phyloP scores from a whole-genome alignment of 2,888 invertebrate genomes.

The Cryptocephalus primarius region DNA sequence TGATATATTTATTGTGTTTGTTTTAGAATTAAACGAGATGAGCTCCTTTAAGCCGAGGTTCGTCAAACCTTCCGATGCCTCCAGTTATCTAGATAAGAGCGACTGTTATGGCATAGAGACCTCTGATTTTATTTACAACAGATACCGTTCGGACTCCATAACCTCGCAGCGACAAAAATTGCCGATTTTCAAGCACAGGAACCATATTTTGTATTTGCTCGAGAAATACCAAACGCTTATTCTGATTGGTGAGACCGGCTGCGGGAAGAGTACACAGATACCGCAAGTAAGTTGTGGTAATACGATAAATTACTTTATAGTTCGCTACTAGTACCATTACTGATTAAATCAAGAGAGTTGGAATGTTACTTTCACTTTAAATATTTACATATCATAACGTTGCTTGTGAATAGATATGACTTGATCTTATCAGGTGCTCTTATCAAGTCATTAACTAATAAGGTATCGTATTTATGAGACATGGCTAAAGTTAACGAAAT shows the following conservation, averaged over 20 bases:
- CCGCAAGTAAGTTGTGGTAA: conserved; percentile 86
- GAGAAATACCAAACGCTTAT: conserved; percentile 86
- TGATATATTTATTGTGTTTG: no score
- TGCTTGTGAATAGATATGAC: no score
- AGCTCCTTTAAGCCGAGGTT: conserved; percentile 36
- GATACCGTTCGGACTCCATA: conserved; percentile 70
- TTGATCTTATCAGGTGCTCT: no score
- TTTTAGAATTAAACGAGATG: conserved; percentile 11
- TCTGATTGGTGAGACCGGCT: conserved; percentile 88
- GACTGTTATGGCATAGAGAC: conserved; percentile 26
- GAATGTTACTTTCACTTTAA: no score
- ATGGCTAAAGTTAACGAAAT: no score
- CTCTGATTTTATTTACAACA: conserved; percentile 67
- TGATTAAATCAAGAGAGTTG: no score
- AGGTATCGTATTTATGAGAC: no score
- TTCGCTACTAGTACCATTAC: no score
- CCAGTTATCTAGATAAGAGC: conserved; percentile 34
- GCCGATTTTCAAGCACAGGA: conserved; percentile 77
- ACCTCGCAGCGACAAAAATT: conserved; percentile 74
- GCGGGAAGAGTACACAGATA: conserved; percentile 92
- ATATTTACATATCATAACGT: no score
- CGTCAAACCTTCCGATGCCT: conserved; percentile 32
- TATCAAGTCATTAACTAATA: no score
- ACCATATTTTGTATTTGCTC: conserved; percentile 79
- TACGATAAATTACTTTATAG: no score